Evolutionary conservation across 2,113 vertebrate genomes (phyloP).

Genomic region (Lasiurus borealis): DNA sequence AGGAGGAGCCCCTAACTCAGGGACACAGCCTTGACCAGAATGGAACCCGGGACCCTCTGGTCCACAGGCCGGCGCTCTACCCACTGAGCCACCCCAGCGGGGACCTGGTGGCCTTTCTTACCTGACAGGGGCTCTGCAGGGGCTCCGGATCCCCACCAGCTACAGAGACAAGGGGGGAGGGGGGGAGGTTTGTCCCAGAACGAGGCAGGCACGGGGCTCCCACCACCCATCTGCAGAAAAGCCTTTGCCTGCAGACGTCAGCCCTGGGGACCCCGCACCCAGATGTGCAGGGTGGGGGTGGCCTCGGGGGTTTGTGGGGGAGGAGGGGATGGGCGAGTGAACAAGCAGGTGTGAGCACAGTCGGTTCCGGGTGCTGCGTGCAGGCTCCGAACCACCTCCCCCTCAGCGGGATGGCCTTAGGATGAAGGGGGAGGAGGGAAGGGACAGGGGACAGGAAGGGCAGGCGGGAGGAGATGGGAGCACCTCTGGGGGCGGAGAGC

Average conservation of each 20-base stretch:
- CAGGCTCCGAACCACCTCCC: rapidly evolving
- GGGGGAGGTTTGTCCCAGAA: not conserved
- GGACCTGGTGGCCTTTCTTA: not conserved
- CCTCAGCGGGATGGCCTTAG: not conserved
- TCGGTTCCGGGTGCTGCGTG: not conserved
- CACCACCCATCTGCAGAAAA: rapidly evolving
- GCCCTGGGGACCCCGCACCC: too few relatives aligned
- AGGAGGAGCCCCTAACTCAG: too few relatives aligned
- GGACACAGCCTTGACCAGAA: too few relatives aligned
- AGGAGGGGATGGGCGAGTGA: too few relatives aligned
- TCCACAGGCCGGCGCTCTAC: too few relatives aligned
- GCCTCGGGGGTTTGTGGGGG: not conserved
- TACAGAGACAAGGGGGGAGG: not conserved
- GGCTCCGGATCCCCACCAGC: not conserved
- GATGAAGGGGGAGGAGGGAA: not conserved
- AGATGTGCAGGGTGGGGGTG: not conserved
- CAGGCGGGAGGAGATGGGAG: not conserved
- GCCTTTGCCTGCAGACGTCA: not conserved
- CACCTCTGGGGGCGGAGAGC: rapidly evolving
- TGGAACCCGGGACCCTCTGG: too few relatives aligned
- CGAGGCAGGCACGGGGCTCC: rapidly evolving
- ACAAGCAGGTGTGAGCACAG: not conserved
- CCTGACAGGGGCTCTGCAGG: not conserved
- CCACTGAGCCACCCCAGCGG: too few relatives aligned
- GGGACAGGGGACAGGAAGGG: too few relatives aligned